Conservation (phyloP, 2,797 vertebrate genomes). For the Chloroceryle inda region DNA sequence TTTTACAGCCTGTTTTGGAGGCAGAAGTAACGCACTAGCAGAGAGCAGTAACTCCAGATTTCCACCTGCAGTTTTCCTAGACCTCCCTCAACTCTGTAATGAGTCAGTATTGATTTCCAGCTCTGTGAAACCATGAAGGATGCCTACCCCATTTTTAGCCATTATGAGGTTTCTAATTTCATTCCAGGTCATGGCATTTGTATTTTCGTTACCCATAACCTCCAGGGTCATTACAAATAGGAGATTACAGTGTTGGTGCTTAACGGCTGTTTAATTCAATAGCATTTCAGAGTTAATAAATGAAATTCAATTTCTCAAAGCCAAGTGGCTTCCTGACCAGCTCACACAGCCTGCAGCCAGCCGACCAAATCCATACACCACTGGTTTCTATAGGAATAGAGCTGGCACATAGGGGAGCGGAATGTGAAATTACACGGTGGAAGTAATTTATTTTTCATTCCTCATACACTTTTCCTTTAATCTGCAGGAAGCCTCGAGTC, state of each 20-base stretch:
- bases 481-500: neutral
- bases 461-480: neutral
- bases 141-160: neutral
- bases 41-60: accelerated
- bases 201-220: neutral
- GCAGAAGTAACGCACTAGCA: neutral
- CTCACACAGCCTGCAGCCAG: neutral
- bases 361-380: neutral
- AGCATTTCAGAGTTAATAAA: neutral
- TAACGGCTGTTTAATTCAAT: neutral
- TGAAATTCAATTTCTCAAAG: neutral
- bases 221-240: neutral
- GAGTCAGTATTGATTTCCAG: neutral
- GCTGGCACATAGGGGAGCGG: accelerated
- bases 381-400: neutral
- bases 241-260: accelerated
- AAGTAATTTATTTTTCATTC: neutral
- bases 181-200: neutral
- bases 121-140: neutral
- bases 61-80: neutral
- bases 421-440: accelerated
- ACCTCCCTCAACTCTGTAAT: neutral
- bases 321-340: neutral
- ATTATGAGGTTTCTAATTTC: neutral
- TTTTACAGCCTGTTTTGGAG: neutral